Evolutionary conservation across 2,888 invertebrate species (phyloP).

Genomic region (Mythimna lalbum): DNA sequence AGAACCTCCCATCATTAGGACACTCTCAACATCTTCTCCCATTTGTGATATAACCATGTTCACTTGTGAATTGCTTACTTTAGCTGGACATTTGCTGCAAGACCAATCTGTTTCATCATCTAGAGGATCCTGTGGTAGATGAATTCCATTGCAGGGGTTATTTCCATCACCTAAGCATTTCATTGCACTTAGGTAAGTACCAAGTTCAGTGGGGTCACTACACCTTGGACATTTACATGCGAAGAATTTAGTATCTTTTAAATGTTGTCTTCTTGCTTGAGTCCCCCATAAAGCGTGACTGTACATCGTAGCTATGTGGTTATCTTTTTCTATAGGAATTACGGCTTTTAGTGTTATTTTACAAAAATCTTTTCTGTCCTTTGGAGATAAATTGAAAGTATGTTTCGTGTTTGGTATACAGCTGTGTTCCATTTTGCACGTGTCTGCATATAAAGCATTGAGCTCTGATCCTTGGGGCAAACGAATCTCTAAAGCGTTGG

Average conservation of each 20-base stretch:
- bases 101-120: slow-evolving; percentile 94
- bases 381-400: slow-evolving; percentile 90
- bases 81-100: slow-evolving; percentile 93
- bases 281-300: slow-evolving; percentile 97
- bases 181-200: slow-evolving; percentile 93
- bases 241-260: slow-evolving; percentile 95
- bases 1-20: slow-evolving; percentile 91
- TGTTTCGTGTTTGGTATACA: slow-evolving; percentile 95
- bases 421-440: slow-evolving; percentile 95
- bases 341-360: slow-evolving; percentile 93
- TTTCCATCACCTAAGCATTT: slow-evolving; percentile 92
- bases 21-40: slow-evolving; percentile 94
- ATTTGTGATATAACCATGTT: slow-evolving; percentile 93
- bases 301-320: slow-evolving; percentile 95
- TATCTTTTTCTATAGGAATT: slow-evolving; percentile 92
- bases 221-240: slow-evolving; percentile 94
- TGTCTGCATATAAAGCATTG: slow-evolving; percentile 93
- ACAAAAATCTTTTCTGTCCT: slow-evolving; percentile 90
- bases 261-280: slow-evolving; percentile 94
- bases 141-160: slow-evolving; percentile 92
- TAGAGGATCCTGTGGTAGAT: slow-evolving; percentile 93
- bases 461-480: slow-evolving; percentile 92
- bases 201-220: slow-evolving; percentile 95
- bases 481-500: slow-evolving; percentile 95
- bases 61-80: slow-evolving; percentile 92